These are phyloP conservation scores for Cydia fagiglandana DNA, from an alignment of 1,140 invertebrate genomes.

Conservation along the genomic window DNA sequence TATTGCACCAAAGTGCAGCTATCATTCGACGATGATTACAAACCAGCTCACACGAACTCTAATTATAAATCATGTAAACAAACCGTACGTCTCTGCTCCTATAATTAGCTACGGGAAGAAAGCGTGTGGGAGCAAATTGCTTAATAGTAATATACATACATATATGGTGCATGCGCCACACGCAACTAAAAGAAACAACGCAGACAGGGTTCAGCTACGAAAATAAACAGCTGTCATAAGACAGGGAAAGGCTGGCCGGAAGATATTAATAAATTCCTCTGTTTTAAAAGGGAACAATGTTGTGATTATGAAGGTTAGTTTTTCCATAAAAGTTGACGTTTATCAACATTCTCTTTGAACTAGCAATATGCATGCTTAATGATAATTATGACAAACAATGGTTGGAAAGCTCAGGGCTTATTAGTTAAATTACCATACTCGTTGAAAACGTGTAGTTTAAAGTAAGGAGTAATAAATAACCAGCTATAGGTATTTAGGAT, in stretches of 20 bases:
- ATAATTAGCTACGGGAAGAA: constrained; percentile 59
- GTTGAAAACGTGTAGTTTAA: neutral
- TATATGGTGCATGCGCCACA: constrained; percentile 54
- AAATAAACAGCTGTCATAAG: constrained; percentile 63
- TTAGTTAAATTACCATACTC: constrained; percentile 30
- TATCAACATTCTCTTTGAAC: constrained; percentile 19
- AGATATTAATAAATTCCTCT: constrained; percentile 48
- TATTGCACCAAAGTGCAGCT: constrained; percentile 28
- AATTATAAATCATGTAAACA: constrained; percentile 48
- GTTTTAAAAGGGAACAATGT: constrained; percentile 41
- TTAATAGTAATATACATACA: constrained; percentile 60
- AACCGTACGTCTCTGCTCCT: constrained; percentile 41
- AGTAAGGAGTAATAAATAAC: neutral
- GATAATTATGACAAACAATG: constrained; percentile 21
- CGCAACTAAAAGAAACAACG: constrained; percentile 49
- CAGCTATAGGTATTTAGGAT: neutral
- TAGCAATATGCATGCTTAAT: constrained; percentile 9
- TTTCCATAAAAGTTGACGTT: neutral
- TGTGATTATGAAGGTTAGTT: constrained; percentile 34
- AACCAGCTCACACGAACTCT: constrained; percentile 24
- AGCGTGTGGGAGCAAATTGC: constrained; percentile 63
- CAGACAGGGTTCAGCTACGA: constrained; percentile 47
- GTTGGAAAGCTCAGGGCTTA: neutral
- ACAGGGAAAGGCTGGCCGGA: constrained; percentile 45
- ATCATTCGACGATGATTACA: constrained; percentile 28